Base-by-base conservation (phyloP, 1,140 invertebrate genomes). In the Condylostylus longicornis region DNA sequence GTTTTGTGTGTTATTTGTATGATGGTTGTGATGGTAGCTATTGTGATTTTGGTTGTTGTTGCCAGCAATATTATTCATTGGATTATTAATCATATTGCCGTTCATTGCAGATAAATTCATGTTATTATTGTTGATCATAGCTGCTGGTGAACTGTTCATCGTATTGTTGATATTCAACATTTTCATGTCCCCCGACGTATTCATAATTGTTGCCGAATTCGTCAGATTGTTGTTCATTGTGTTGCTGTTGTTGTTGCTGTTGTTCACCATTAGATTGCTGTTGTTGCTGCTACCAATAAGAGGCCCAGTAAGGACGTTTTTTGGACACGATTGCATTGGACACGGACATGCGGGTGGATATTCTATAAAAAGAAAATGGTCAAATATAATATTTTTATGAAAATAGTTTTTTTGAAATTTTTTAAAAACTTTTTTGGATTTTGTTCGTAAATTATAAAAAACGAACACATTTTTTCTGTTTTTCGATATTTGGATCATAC, bases 271-370 rank as follows among this genome's bases (percentile, higher is more conserved):
- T 43, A 33, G 52, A 48, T 44, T 55, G 50, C 33, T 53, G 50
- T 33, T 51, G 48, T 45, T 59, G 54, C 54, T 60, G 56, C 57
- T 78, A 83, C 82, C 82, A 85, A 82, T 85, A 86, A 82, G 82
- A 80, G 82, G 82, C 75, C 83, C 82, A 86, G 82, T 84, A 86
- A 76, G 79, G 77, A 80, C 82, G 82, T 88, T 88, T 88, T 87
- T 88, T 88, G 82, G 81, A 86, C 80, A 86, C 69, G 81, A 75
- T 51, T 54, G 80, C 70, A 83, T 74, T 65, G 80, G 82, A 70
- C 82, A 85, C 50, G 80, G 80, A 65, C 81, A 85, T 65, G 72
- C 69, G 41, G 69, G 63, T 51, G 65, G 61, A 64, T 58, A 58
- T 25, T 74, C 72, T 75, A 49, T 23, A 61, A 39, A 48, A 5